Evolutionary conservation across 2,113 vertebrate species (phyloP), one percentile per base, ranked within the genome.

Genomic region (Marmota monax): DNA sequence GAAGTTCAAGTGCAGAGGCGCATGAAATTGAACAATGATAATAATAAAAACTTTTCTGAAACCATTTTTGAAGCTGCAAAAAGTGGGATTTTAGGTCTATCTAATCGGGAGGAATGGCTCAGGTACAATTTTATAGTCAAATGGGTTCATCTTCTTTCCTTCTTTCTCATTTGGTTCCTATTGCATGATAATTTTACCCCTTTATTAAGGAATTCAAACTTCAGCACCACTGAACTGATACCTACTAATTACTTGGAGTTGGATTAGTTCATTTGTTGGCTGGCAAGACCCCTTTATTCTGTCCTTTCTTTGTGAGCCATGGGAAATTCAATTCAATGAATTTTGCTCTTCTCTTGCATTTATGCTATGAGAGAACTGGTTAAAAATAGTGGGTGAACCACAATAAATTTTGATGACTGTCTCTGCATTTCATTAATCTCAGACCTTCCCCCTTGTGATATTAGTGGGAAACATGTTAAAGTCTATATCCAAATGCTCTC

Each of bases 1-100:
- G 95, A 98, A 98, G 95, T 96, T 97, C 93, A 96, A 97, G 96
- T 96, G 96, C 97, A 98, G 88, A 97, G 97, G 97, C 0, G 96
- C 97, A 97, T 97, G 98, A 97, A 98, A 98, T 98, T 98, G 97
- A 98, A 97, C 98, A 97, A 98, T 94, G 96, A 97, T 98, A 95
- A 98, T 97, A 97, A 97, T 96, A 98, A 96, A 97, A 98, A 98
- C 96, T 97, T 97, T 93, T 95, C 92, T 92, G 92, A 97, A 97
- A 96, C 92, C 87, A 94, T 95, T 96, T 42, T 98, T 88, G 84
- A 96, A 92, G 92, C 76, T 83, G 67, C 39, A 95, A 95, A 97
- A 90, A 39, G 92, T 95, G 17, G 90, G 61, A 90, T 78, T 97
- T 97, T 95, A 90, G 95, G 90, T 93, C 93, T 97, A 93, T 97